Evolutionary conservation across 2,797 vertebrate genomes (phyloP), one percentile per base, ranked within the genome.

Genomic region (Ciconia nigra): DNA sequence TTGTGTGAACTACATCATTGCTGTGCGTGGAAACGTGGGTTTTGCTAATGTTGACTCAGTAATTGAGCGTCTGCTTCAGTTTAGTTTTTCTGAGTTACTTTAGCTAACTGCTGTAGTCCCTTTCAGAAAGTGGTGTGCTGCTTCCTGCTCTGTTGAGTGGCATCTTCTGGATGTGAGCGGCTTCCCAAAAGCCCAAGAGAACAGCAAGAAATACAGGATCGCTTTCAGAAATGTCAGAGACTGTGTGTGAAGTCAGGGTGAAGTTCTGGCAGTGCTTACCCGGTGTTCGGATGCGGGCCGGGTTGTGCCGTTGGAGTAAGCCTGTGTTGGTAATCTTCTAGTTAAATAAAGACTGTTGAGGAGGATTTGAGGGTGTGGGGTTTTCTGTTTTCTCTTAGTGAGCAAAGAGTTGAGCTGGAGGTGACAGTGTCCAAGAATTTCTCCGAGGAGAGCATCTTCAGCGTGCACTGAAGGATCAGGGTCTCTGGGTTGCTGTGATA

Each of bases 381-480:
- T 33, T 72, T 88, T 88, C 49, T 72, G 0, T 66, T 42, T 22
- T 67, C 39, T 88, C 35, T 83, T 31, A 5, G 3, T 6, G 44
- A 73, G 19, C 42, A 16, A 57, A 52, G 78, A 65, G 35, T 14
- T 76, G 81, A 89, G 6, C 61, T 72, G 58, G 26, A 94, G 71
- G 49, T 37, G 63, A 47, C 93, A 29, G 24, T 7, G 25, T 47
- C 55, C 44, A 20, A 1, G 62, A n/a, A 9, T 83, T 72, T 85
- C 47, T 31, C 25, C 0, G 3, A 37, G 89, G 51, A 77, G 59
- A 79, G 28, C 24, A 11, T 69, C 47, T 54, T 29, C 54, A n/a
- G 49, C 0, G 0, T 33, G 17, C 0, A 0, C 15, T 0, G 7
- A 13, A 51, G 74, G 62, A 44, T 22, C 2, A 0, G 26, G n/a